Percentiles rank a stretch among this genome's conserved stretches.
phyloP scores from a whole-genome alignment of 2,888 invertebrate species.

The Arrhopalites spinosus region DNA sequence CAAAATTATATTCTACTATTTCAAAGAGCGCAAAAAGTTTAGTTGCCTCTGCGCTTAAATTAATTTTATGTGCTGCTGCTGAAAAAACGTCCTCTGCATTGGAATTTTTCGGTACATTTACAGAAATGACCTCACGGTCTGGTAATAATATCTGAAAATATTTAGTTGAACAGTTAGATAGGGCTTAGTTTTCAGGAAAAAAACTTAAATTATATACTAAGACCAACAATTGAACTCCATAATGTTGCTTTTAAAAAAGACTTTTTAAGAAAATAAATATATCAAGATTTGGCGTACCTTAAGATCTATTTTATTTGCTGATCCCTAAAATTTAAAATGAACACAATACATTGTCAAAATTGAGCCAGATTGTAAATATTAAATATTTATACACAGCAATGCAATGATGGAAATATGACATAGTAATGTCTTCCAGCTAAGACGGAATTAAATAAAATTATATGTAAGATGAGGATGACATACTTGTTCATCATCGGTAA shows the following conservation, averaged over 20 bases:
- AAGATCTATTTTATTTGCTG: conserved; percentile 65
- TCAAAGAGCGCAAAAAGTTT: conserved; percentile 96
- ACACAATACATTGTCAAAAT: conserved; percentile 10
- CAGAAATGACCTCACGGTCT: conserved; percentile 85
- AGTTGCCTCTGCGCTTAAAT: conserved; percentile 77
- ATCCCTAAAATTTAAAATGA: conserved; percentile 57
- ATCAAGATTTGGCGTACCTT: conserved; percentile 54
- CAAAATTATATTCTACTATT: conserved; percentile 95
- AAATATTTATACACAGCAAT: too few species aligned
- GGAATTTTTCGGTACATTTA: conserved; percentile 85
- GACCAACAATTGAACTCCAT: too few species aligned
- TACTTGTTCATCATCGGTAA: conserved; percentile 79
- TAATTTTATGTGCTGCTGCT: conserved; percentile 81
- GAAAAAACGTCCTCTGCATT: conserved; percentile 86
- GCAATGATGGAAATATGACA: too few species aligned
- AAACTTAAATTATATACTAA: too few species aligned
- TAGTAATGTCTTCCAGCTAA: too few species aligned
- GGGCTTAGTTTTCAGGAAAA: too few species aligned
- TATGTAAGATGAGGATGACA: conserved; percentile 35
- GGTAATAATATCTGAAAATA: conserved; percentile 74
- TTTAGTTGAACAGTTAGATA: too few species aligned
- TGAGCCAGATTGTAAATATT: too few species aligned
- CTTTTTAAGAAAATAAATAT: too few species aligned
- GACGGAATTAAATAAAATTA: too few species aligned
- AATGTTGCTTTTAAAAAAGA: too few species aligned